Evolutionary conservation across 2,797 vertebrate species (phyloP).

Genomic region (Sciurus carolinensis): DNA sequence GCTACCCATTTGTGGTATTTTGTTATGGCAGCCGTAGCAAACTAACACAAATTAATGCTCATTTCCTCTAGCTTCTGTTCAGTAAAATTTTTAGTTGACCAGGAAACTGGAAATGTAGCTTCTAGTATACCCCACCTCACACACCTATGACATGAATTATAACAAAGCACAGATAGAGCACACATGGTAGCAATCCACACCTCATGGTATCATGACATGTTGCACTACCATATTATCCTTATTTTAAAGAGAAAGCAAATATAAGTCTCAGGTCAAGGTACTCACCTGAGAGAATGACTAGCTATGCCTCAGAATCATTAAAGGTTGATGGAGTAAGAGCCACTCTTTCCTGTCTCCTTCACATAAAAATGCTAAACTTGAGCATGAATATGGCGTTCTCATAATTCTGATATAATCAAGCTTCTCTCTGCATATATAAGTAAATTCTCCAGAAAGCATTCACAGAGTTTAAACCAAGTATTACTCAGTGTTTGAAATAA

Average conservation of each 20-base stretch:
- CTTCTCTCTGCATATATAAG: not conserved
- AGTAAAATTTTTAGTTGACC: not conserved
- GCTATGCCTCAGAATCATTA: fast-evolving
- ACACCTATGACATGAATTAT: not conserved
- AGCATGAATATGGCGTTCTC: not conserved
- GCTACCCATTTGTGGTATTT: not conserved
- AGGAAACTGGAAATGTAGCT: not conserved
- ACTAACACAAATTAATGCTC: too few species aligned
- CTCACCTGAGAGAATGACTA: not conserved
- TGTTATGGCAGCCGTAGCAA: not conserved
- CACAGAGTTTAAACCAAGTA: not conserved
- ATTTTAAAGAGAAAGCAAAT: not conserved
- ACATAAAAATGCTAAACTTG: not conserved
- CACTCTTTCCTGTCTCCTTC: not conserved
- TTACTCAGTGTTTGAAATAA: slow-evolving; percentile 17
- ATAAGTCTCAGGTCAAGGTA: not conserved
- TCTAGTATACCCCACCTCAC: not conserved
- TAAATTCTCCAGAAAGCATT: not conserved
- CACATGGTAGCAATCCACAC: fast-evolving
- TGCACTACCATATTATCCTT: too few species aligned
- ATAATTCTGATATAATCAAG: not conserved
- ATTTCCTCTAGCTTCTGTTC: not conserved
- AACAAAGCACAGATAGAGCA: not conserved
- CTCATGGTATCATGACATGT: not conserved
- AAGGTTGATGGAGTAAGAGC: not conserved